These are phyloP conservation scores for Phyto melanocephala DNA, from an alignment of 2,888 invertebrate species.

Conservation along the genomic window DNA sequence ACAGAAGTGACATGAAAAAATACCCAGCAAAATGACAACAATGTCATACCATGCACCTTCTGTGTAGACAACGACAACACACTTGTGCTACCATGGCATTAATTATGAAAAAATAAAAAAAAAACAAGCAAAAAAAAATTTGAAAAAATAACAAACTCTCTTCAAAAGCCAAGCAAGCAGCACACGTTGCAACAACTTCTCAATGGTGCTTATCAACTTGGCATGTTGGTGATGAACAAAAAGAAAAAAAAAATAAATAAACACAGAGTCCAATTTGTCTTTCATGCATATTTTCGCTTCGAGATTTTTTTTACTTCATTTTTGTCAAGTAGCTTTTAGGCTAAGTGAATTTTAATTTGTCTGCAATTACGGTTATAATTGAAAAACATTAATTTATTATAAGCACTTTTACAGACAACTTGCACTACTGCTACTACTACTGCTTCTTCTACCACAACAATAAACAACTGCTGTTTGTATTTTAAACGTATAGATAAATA, in stretches of 20 bases:
- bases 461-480: too few species aligned
- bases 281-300: constrained; percentile 5
- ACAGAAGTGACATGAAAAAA: constrained; percentile 26
- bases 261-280: constrained; percentile 14
- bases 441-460: background rate
- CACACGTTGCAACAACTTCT: constrained; percentile 61
- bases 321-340: constrained; percentile 63
- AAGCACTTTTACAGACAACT: constrained; percentile 46
- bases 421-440: constrained; percentile 4
- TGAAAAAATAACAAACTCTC: constrained; percentile 22
- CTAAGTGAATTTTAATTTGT: constrained; percentile 65
- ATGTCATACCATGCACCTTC: constrained; percentile 58
- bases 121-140: background rate
- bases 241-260: background rate
- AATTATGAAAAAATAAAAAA: constrained; percentile 51
- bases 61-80: constrained; percentile 33
- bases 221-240: constrained; percentile 26
- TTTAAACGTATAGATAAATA: background rate
- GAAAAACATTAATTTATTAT: constrained; percentile 65
- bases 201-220: constrained; percentile 55
- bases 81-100: constrained; percentile 27
- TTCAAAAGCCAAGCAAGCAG: constrained; percentile 33
- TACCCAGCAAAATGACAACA: constrained; percentile 21
- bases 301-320: background rate
- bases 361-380: constrained; percentile 63